A percentile compares a stretch with the other conserved stretches of the same genome.
phyloP scores from a whole-genome alignment of 2,888 invertebrate genomes.

The Caenorhabditis imperialis region DNA sequence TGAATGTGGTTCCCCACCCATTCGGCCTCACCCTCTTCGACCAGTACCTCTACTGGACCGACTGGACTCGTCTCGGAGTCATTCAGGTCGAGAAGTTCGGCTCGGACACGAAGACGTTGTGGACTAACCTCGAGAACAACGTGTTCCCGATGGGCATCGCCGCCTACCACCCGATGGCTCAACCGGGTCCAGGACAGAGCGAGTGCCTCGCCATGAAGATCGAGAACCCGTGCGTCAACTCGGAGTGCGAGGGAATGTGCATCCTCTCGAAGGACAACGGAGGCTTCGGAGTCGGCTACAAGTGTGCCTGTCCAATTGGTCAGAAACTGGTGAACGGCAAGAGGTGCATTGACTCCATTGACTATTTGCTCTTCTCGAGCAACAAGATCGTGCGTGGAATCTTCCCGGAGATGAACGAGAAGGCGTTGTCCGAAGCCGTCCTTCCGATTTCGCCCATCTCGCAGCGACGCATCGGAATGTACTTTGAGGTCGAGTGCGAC shows the following conservation, averaged over 20 bases:
- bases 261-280: conserved; percentile 86
- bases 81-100: conserved; percentile 78
- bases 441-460: conserved; percentile 89
- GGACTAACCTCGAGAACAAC: conserved; percentile 75
- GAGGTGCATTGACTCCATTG: conserved; percentile 73
- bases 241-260: conserved; percentile 86
- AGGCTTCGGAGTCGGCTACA: conserved; percentile 81
- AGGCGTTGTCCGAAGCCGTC: conserved; percentile 93
- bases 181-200: conserved; percentile 72
- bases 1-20: conserved; percentile 88
- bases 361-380: conserved; percentile 77
- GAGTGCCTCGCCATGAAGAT: conserved; percentile 73
- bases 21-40: conserved; percentile 95
- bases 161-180: conserved; percentile 76
- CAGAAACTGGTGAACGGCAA: conserved; percentile 76
- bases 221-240: conserved; percentile 75
- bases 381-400: conserved; percentile 91
- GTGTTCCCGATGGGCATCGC: conserved; percentile 78
- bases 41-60: conserved; percentile 93
- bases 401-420: conserved; percentile 84
- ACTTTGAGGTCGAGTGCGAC: conserved; percentile 80
- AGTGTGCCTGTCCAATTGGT: conserved; percentile 94
- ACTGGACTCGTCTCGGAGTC: conserved; percentile 84
- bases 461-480: conserved; percentile 88
- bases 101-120: conserved; percentile 69